These are phyloP conservation scores for Psilanteris sp. DNA, from an alignment of 1,140 invertebrate genomes.

Conservation along the genomic window DNA sequence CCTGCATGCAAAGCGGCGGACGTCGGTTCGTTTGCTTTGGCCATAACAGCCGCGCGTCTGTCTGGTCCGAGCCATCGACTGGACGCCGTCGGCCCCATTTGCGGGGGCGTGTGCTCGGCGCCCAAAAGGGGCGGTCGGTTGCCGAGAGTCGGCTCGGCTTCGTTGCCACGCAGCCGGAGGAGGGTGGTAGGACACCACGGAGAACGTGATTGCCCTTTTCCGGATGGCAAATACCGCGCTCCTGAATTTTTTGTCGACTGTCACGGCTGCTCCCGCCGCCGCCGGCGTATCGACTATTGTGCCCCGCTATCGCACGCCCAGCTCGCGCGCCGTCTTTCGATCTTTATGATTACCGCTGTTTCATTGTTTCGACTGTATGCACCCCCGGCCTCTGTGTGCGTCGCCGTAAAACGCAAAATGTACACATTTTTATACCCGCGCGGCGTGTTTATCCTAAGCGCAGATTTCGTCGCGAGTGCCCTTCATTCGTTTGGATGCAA, in stretches of 20 bases:
- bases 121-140: constrained; percentile 50
- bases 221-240: constrained; percentile 75
- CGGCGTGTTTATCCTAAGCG: constrained; percentile 19
- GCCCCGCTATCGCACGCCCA: neutral
- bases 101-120: constrained; percentile 50
- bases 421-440: constrained; percentile 31
- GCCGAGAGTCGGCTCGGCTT: constrained; percentile 44
- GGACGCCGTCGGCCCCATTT: constrained; percentile 49
- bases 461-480: constrained; percentile 27
- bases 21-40: constrained; percentile 75
- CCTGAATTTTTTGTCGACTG: constrained; percentile 74
- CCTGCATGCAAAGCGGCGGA: constrained; percentile 78
- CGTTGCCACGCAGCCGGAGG: constrained; percentile 50
- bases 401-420: constrained; percentile 16
- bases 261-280: constrained; percentile 6
- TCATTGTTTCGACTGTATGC: constrained; percentile 32
- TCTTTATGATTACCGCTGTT: constrained; percentile 45
- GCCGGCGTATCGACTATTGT: constrained; percentile 45
- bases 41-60: constrained; percentile 43
- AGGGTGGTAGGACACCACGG: constrained; percentile 70
- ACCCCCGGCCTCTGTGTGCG: neutral
- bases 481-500: neutral
- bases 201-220: constrained; percentile 79
- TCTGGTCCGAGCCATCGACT: constrained; percentile 73
- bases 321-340: constrained; percentile 9